These are phyloP conservation scores for Brachymystax lenok DNA, from an alignment of 2,797 vertebrate genomes.

Conservation along the genomic window DNA sequence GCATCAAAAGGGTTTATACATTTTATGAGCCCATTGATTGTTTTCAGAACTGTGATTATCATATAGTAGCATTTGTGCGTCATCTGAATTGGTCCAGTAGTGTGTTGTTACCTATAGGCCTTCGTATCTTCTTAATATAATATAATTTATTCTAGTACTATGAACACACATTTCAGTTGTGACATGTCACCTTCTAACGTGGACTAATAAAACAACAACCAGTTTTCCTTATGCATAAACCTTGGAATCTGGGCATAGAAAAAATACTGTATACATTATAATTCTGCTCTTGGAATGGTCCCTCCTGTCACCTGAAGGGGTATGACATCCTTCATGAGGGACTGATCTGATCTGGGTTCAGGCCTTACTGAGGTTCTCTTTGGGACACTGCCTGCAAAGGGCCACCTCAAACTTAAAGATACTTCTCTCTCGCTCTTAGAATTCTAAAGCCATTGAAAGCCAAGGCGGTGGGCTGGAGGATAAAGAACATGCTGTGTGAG, in stretches of 20 bases:
- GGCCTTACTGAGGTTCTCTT: conserved; percentile 2
- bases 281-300: neutral
- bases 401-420: neutral
- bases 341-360: neutral
- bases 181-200: neutral
- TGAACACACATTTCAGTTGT: neutral
- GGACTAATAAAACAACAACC: no score
- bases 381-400: conserved; percentile 8
- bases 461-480: no score
- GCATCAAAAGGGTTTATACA: conserved; percentile 52
- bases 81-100: conserved; percentile 55
- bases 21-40: conserved; percentile 40
- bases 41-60: conserved; percentile 60
- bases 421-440: neutral
- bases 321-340: neutral
- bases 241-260: no score
- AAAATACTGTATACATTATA: no score
- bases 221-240: no score
- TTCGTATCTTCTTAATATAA: neutral
- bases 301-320: neutral
- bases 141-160: neutral
- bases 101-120: conserved; percentile 46
- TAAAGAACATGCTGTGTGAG: no score
- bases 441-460: no score
- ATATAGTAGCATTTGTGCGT: conserved; percentile 56